These are phyloP conservation scores for Antennarius maculatus DNA, from an alignment of 2,797 vertebrate genomes.

Conservation along the genomic window DNA sequence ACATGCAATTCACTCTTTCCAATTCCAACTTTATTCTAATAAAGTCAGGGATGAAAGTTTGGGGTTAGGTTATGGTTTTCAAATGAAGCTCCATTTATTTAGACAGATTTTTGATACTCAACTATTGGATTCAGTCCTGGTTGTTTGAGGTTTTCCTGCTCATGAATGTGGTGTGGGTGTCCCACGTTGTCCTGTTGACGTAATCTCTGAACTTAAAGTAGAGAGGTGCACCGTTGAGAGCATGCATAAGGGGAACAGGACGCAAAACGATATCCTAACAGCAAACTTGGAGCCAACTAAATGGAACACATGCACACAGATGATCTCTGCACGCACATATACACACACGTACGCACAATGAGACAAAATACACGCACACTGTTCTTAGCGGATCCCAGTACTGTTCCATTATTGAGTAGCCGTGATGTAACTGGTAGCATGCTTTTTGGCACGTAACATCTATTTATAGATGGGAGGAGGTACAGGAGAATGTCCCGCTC, in stretches of 20 bases:
- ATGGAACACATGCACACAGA: slow-evolving; percentile 60
- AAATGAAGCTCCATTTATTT: slow-evolving; percentile 39
- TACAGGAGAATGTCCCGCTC: slow-evolving; percentile 58
- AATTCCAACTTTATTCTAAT: slow-evolving; percentile 37
- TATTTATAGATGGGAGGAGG: slow-evolving; percentile 78
- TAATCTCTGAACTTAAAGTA: slow-evolving; percentile 50
- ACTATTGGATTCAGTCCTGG: slow-evolving; percentile 41
- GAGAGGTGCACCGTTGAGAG: slow-evolving; percentile 47
- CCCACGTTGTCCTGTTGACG: slow-evolving; percentile 51
- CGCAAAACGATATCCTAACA: slow-evolving; percentile 48
- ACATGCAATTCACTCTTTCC: slow-evolving; percentile 16
- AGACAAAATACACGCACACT: slow-evolving; percentile 61
- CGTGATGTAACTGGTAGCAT: slow-evolving; percentile 80
- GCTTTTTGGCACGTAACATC: slow-evolving; percentile 78
- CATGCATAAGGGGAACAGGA: slow-evolving; percentile 40
- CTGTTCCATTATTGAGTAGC: slow-evolving; percentile 81
- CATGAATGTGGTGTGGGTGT: slow-evolving; percentile 53
- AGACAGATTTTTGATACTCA: slow-evolving; percentile 38
- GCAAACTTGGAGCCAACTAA: slow-evolving; percentile 53
- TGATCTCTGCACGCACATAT: slow-evolving; percentile 32
- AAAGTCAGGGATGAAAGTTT: slow-evolving; percentile 40
- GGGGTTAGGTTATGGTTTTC: slow-evolving; percentile 46
- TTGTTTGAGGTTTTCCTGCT: slow-evolving; percentile 65
- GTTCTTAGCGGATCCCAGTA: slow-evolving; percentile 73
- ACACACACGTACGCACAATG: slow-evolving; percentile 25